phyloP scores from a whole-genome alignment of 1,140 invertebrate species.

The Vanessa atalanta region DNA sequence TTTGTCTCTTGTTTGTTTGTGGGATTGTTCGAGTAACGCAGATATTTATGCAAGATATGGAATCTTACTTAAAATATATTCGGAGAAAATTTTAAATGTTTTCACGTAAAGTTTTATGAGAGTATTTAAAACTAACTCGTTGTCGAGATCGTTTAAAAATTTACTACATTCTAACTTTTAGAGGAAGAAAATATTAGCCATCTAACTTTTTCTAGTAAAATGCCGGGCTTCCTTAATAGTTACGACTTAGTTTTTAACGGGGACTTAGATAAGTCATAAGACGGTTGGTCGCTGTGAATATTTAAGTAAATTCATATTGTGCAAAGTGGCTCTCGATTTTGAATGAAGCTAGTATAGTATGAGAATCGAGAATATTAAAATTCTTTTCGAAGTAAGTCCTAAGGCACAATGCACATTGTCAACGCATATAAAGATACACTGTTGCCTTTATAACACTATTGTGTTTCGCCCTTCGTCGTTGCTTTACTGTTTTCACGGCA shows the following conservation, averaged over 20 bases:
- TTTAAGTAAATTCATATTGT: slow-evolving; percentile 55
- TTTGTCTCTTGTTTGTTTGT: slow-evolving; percentile 31
- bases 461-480: slow-evolving; percentile 66
- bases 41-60: neutral
- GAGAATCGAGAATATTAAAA: slow-evolving; percentile 52
- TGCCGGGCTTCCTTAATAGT: slow-evolving; percentile 32
- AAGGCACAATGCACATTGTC: slow-evolving; percentile 74
- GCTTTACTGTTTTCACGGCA: slow-evolving; percentile 65
- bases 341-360: slow-evolving; percentile 47
- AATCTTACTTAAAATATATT: neutral
- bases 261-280: slow-evolving; percentile 27
- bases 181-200: slow-evolving; percentile 9
- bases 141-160: neutral
- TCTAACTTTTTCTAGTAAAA: slow-evolving; percentile 25
- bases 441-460: slow-evolving; percentile 74
- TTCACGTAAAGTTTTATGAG: neutral
- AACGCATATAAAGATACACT: slow-evolving; percentile 72
- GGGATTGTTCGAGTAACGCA: slow-evolving; percentile 26
- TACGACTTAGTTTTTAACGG: slow-evolving; percentile 27
- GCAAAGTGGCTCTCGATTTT: slow-evolving; percentile 43
- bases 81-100: neutral
- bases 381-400: slow-evolving; percentile 45
- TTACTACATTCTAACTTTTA: slow-evolving; percentile 4
- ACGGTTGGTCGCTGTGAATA: slow-evolving; percentile 46
- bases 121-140: neutral